Evolutionary conservation across 2,888 invertebrate species (phyloP).

Genomic region (Acrobeloides nanus): DNA sequence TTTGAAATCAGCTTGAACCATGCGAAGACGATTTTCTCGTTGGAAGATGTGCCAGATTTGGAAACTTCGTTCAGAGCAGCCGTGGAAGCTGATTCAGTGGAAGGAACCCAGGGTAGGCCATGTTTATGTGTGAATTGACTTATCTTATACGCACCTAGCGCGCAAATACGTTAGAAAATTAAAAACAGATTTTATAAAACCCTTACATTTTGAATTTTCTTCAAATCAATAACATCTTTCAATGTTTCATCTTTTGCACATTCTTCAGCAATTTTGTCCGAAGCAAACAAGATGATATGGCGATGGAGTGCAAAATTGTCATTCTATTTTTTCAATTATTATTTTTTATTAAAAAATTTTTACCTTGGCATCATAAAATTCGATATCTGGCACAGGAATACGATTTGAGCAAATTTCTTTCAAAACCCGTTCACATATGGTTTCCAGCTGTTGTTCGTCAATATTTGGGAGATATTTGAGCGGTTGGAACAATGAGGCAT

Average conservation of each 20-base stretch:
- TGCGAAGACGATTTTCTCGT: too few relatives aligned
- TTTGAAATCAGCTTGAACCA: too few relatives aligned
- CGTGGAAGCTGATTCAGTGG: too few relatives aligned
- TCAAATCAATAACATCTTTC: conserved; percentile 3
- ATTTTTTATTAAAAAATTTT: background rate
- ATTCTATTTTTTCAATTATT: conserved; percentile 19
- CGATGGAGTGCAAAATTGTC: conserved; percentile 39
- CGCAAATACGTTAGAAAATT: too few relatives aligned
- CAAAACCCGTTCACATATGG: conserved; percentile 33
- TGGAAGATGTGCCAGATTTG: too few relatives aligned
- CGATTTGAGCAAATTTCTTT: conserved; percentile 16
- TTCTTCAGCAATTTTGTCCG: conserved; percentile 14
- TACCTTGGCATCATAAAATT: conserved; percentile 21
- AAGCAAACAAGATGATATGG: conserved; percentile 35
- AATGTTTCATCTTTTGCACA: conserved; percentile 4
- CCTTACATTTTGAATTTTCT: conserved; percentile 13
- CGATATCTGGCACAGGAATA: conserved; percentile 26
- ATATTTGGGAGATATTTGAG: conserved; percentile 42
- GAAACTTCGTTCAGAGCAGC: too few relatives aligned
- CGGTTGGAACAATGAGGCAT: conserved; percentile 38
- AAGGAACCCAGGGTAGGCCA: too few relatives aligned
- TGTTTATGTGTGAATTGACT: too few relatives aligned
- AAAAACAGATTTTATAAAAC: too few relatives aligned
- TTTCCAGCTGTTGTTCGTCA: conserved; percentile 25
- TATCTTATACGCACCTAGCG: too few relatives aligned